These are phyloP conservation scores for Scolopax bukidnonensis DNA, from an alignment of 2,797 vertebrate genomes.

Conservation along the genomic window DNA sequence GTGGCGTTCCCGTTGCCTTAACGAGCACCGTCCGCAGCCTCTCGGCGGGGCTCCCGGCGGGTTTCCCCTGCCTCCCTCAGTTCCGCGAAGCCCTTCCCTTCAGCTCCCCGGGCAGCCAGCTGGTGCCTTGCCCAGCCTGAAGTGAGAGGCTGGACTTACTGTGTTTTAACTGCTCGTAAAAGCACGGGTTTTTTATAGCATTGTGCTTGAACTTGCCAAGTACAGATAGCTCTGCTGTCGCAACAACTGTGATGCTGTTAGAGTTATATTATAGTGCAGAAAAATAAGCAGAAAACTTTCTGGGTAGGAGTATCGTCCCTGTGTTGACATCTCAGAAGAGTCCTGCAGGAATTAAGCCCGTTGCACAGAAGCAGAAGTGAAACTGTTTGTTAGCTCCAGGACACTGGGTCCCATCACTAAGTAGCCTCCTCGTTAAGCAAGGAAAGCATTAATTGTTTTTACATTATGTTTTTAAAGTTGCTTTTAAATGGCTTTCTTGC, in stretches of 20 bases:
- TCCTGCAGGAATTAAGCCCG: accelerated
- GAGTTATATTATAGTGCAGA: background rate
- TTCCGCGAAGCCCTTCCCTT: background rate
- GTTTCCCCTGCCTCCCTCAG: accelerated
- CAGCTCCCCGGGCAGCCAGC: accelerated
- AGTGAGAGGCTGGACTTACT: background rate
- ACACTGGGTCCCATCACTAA: accelerated
- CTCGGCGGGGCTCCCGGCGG: background rate
- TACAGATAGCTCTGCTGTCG: background rate
- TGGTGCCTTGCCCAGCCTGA: background rate
- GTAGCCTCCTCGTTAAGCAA: background rate
- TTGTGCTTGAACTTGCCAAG: background rate
- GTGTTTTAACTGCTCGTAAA: accelerated
- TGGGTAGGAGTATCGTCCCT: accelerated
- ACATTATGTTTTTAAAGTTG: background rate
- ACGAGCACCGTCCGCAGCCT: accelerated
- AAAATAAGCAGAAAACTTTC: background rate
- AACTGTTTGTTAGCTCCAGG: background rate
- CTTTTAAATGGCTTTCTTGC: background rate
- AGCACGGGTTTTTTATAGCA: accelerated
- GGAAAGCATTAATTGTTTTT: background rate
- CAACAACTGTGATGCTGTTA: background rate
- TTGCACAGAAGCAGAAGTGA: background rate
- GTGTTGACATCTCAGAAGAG: background rate
- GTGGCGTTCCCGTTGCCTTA: accelerated